Conservation (phyloP, 2,797 vertebrate species). For the Gorsachius magnificus region DNA sequence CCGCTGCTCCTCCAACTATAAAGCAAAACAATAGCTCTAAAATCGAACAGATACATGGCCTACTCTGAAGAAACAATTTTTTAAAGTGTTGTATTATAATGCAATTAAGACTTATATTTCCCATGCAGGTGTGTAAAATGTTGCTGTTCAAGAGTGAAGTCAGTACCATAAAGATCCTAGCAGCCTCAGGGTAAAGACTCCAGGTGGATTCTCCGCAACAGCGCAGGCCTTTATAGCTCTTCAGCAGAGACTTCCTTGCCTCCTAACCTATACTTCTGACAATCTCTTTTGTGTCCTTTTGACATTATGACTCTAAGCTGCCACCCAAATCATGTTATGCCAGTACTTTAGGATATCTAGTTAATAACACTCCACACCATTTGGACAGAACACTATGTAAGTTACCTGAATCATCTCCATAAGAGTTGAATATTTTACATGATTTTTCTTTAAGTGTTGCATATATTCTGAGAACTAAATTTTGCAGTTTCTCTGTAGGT, state of each 20-base stretch:
- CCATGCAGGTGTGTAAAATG: background rate
- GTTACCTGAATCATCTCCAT: background rate
- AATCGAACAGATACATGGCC: background rate
- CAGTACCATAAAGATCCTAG: background rate
- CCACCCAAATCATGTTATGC: background rate
- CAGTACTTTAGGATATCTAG: background rate
- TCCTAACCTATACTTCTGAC: background rate
- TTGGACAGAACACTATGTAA: background rate
- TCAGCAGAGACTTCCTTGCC: background rate
- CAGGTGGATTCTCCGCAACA: background rate
- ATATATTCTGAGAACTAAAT: background rate
- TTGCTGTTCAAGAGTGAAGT: background rate
- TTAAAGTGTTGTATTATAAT: background rate
- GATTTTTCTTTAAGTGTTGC: background rate
- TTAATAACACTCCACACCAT: background rate
- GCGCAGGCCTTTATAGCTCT: rapidly evolving
- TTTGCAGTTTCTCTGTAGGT: background rate
- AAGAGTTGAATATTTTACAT: background rate
- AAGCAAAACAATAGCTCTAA: background rate
- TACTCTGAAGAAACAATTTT: background rate
- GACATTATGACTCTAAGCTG: background rate
- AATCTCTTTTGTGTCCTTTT: background rate
- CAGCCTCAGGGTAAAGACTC: background rate
- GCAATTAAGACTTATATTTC: background rate
- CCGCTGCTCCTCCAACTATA: background rate